Base-by-base conservation (phyloP, 2,113 vertebrate genomes). In the Engraulis encrasicolus region DNA sequence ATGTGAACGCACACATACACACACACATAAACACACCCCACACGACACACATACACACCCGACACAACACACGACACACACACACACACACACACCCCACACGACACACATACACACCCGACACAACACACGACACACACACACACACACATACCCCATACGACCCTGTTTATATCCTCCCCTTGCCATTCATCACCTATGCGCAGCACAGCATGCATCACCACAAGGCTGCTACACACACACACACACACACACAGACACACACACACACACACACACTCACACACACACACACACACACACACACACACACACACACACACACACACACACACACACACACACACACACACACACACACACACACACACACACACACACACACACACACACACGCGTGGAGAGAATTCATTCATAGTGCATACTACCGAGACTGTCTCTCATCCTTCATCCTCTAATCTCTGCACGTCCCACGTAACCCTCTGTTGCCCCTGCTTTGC, bases 181-280 rank as follows among this genome's bases (percentile, higher is more conserved):
- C 66, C 40, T 74, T 14, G 23, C 27, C 23, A 74, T 74, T 74
- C 31, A 74, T 74, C 66, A 74, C 6, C 31, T 14, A 74, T 14
- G 66, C 66, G 31, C 27, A 74, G 18, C 66, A 74, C 66, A 74
- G 34, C 66, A 74, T 74, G 66, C 27, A 74, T 74, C 66, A 74
- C 66, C 27, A 34, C 66, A 74, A 74, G 66, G 23, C 66, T 58
- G 20, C 5, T 74, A 34, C 27, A 66, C n/a, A 66, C 61, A 66
- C 61, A 31, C 61, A 66, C 61, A 27, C 61, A 66, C 23, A 66
- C 23, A 34, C 27, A 74, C 61, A 3, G 23, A 27, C 14, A 34
- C 61, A 71, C 61, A 31, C 27, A 71, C 40, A 45, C 40, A 45
- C 40, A 45, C 40, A 45, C 40, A 45, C 40, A 45, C 40, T 5